Evolutionary conservation across 2,888 invertebrate species (phyloP).

Genomic region (Pediacus dermestoides): DNA sequence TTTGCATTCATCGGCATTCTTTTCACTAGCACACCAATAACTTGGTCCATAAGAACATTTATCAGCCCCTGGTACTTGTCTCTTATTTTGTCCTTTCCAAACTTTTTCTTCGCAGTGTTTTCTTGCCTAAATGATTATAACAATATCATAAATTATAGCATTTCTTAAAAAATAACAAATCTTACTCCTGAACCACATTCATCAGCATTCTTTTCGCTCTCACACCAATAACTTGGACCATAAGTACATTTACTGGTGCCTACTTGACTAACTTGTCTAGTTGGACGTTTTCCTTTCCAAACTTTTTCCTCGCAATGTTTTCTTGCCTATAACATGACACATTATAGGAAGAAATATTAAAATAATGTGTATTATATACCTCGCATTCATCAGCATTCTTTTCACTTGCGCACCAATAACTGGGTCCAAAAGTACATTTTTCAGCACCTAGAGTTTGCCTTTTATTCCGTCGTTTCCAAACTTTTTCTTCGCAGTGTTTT

Average conservation of each 20-base stretch:
- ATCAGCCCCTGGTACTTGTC: slow-evolving; percentile 46
- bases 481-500: slow-evolving; percentile 3
- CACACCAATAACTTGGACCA: slow-evolving; percentile 77
- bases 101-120: slow-evolving; percentile 9
- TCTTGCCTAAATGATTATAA: slow-evolving; percentile 9
- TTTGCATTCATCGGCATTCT: slow-evolving; percentile 51
- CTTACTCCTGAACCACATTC: slow-evolving; percentile 54
- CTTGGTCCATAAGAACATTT: slow-evolving; percentile 72
- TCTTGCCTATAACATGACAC: no score
- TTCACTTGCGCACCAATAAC: slow-evolving; percentile 66
- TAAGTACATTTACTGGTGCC: slow-evolving; percentile 56
- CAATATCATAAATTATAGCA: neutral
- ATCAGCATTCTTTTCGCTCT: slow-evolving; percentile 48
- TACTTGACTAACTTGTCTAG: neutral
- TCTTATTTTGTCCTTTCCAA: slow-evolving; percentile 7
- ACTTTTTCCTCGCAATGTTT: no score
- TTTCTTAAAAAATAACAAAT: slow-evolving; percentile 7
- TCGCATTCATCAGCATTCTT: slow-evolving; percentile 50
- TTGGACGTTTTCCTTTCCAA: slow-evolving; percentile 11
- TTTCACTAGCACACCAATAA: slow-evolving; percentile 66
- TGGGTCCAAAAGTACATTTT: slow-evolving; percentile 75
- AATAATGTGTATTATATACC: no score
- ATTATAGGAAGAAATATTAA: no score
- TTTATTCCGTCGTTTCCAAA: neutral
- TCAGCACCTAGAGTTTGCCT: no score